Percentiles rank a stretch among this genome's conserved stretches.
Conservation (phyloP, 2,888 invertebrate genomes). For the Acrobasis repandana region DNA sequence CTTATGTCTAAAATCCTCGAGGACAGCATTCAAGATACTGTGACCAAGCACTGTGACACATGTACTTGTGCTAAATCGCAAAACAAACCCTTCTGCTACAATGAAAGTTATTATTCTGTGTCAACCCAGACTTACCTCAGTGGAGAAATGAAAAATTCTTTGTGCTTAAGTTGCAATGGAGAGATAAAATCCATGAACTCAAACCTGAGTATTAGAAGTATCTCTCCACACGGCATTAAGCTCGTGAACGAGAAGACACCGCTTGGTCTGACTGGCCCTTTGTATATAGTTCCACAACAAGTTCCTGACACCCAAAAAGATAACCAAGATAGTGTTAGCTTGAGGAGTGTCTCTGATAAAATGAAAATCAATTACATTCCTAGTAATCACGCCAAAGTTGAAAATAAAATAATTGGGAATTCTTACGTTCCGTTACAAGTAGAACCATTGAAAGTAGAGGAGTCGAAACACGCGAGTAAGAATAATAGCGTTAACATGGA, state of each 20-base stretch:
- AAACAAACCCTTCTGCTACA: slow-evolving; percentile 77
- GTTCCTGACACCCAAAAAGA: slow-evolving; percentile 40
- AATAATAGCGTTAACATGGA: slow-evolving; percentile 63
- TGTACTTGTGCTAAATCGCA: slow-evolving; percentile 87
- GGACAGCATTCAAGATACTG: slow-evolving; percentile 91
- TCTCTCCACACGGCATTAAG: slow-evolving; percentile 63
- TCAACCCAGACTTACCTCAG: slow-evolving; percentile 84
- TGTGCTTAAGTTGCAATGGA: slow-evolving; percentile 85
- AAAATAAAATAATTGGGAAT: slow-evolving; percentile 46
- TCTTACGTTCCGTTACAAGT: slow-evolving; percentile 43
- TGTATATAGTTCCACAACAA: slow-evolving; percentile 63
- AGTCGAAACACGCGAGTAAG: slow-evolving; percentile 51
- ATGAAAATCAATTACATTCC: slow-evolving; percentile 43
- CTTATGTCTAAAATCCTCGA: slow-evolving; percentile 96
- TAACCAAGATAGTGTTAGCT: slow-evolving; percentile 29
- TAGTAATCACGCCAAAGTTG: slow-evolving; percentile 47
- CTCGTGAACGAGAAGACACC: slow-evolving; percentile 60
- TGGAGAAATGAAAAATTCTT: slow-evolving; percentile 75
- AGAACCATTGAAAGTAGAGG: slow-evolving; percentile 46
- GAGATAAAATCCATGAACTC: slow-evolving; percentile 75
- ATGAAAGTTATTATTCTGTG: slow-evolving; percentile 82
- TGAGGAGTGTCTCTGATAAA: slow-evolving; percentile 37
- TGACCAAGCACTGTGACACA: slow-evolving; percentile 91
- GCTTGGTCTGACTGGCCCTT: slow-evolving; percentile 48
- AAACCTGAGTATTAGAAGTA: slow-evolving; percentile 67